Evolutionary conservation across 2,888 invertebrate genomes (phyloP), one percentile per base, ranked within the genome.

Genomic region (Myathropa florea): DNA sequence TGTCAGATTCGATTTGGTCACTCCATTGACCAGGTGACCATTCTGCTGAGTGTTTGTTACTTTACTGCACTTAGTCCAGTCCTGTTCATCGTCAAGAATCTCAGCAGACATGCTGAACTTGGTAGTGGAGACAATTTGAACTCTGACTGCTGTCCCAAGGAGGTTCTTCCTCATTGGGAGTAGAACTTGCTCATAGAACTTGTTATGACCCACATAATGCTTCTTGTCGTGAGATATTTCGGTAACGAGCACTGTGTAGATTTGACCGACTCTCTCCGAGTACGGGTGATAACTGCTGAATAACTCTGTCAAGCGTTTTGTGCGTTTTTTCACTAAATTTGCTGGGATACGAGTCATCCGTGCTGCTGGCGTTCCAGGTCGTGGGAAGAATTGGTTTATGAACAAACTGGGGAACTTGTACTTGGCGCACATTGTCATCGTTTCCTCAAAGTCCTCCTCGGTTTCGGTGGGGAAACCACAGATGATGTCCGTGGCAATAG

Each of bases 381-480:
- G 93, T 0, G 99, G 97, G 90, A 97, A 99, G 93, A 98, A 99
- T 93, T 99, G 99, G 93, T 99, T 99, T 90, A 99, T 99, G 92
- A 99, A 99, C 6, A 99, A 94, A 89, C 97, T 96, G 0, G 98
- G 97, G 92, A 99, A 99, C 89, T 95, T 95, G 92, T 98, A 97
- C 91, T 97, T 95, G 87, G 93, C 93, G 89, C 99, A 98, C 0
- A 99, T 93, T 0, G 93, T 91, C 94, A 98, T 93, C 0, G 98
- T 99, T 87, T 97, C 96, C 64, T 96, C 95, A 93, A 99, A 99
- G 93, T 99, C 97, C 12, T 93, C 92, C 61, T 96, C 96, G 0
- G 97, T 98, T 94, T 99, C 99, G 0, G 98, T 98, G 0, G 99
- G 99, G 93, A 99, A 99, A 0, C 99, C 99, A 92, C 99, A 99